Evolutionary conservation across 2,113 vertebrate species (phyloP).

Genomic region (Rhadina sibilatrix): DNA sequence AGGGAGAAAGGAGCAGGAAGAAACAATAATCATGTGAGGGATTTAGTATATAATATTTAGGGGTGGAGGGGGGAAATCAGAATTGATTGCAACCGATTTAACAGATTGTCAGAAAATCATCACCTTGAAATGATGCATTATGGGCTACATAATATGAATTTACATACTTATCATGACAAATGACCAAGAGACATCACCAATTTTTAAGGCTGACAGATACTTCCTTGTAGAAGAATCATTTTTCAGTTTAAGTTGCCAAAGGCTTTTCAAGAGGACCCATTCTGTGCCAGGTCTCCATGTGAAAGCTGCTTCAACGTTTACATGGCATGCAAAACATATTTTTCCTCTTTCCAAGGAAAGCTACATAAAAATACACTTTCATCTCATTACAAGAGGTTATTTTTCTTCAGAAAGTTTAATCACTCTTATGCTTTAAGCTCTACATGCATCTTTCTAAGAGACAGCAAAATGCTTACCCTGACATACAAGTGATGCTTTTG

Average conservation of each 20-base stretch:
- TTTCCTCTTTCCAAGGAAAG: background rate
- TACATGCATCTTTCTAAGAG: background rate
- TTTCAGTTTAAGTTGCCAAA: background rate
- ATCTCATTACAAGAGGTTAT: background rate
- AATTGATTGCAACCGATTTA: slow-evolving; percentile 6
- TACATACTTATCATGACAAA: background rate
- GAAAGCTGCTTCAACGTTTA: background rate
- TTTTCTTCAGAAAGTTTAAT: background rate
- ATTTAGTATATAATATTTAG: background rate
- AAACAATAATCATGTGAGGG: background rate
- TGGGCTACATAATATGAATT: background rate
- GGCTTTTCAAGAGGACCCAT: background rate
- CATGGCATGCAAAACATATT: background rate
- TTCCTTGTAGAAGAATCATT: background rate
- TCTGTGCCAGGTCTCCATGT: background rate
- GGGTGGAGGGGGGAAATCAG: rapidly evolving
- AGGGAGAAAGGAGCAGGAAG: background rate
- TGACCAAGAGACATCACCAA: background rate
- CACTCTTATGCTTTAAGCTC: background rate
- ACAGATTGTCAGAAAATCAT: background rate
- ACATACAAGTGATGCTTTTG: background rate
- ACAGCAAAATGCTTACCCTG: background rate
- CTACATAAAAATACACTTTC: background rate
- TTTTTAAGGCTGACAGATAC: slow-evolving; percentile 6
- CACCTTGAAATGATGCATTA: background rate